Evolutionary conservation across 1,140 invertebrate genomes (phyloP), one percentile per base, ranked within the genome.

Genomic region (Micrasema longulum): DNA sequence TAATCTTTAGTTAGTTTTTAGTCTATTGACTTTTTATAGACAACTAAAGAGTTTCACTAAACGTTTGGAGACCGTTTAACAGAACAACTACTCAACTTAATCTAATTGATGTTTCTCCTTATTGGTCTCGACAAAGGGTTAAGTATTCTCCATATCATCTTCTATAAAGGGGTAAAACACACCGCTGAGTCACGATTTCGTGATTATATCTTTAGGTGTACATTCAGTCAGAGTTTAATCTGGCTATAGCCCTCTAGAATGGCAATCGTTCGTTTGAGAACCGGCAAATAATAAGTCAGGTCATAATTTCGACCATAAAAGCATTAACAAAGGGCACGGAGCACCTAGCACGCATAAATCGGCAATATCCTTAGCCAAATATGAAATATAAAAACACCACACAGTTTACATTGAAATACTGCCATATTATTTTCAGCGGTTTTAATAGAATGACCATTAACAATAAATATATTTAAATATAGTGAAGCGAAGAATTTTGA

Each of bases 101-200:
- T 31, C 26, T 31, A 7, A 31, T 31, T 31, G 7, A 31, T 31
- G n/a, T 31, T 31, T 31, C 26, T 31, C 7, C 7, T 31, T 31
- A 4, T n/a, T n/a, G n/a, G n/a, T 31, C 26, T 31, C 26, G 7
- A 31, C 4, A 22, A 52, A 23, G 50, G 50, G 57, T 4, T 55
- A 55, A 7, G 52, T 16, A 55, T n/a, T 12, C 26, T 31, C 52
- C 23, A 26, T 55, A 55, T 55, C 52, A 31, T 31, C 23, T 35
- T 16, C 57, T 22, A 62, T 43, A 62, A 41, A 62, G 57, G 38
- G 57, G 57, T 62, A 43, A 41, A 22, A 36, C 57, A 41, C 57
- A 41, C 35, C 41, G 43, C 62, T 5, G 23, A 48, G 62, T 65
- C 62, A 65, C 62, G 62, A 65, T 26, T 4, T 65, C 62, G 45